Percentiles rank a stretch among this genome's conserved stretches.
These are phyloP conservation scores for Crossocerus cetratus DNA, from an alignment of 2,888 invertebrate genomes.

Conservation along the genomic window DNA sequence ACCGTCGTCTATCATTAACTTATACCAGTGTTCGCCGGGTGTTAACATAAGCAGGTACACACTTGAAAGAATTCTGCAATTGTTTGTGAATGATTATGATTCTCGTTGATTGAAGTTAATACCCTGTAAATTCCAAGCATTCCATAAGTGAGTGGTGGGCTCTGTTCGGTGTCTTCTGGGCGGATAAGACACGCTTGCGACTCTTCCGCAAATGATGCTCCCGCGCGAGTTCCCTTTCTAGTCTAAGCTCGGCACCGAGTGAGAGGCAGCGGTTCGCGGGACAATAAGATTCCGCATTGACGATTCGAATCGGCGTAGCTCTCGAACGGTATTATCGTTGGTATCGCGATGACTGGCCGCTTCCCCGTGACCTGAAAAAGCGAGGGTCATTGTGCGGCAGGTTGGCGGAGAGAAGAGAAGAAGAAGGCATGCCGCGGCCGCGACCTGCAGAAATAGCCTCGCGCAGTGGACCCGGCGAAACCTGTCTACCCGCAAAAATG, in stretches of 20 bases:
- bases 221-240: not conserved
- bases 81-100: too few species aligned
- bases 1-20: too few species aligned
- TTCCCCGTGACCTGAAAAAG: slow-evolving; percentile 41
- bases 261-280: not conserved
- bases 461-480: slow-evolving; percentile 38
- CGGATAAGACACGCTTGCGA: not conserved
- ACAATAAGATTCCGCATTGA: not conserved
- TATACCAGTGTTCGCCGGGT: too few species aligned
- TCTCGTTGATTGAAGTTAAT: too few species aligned
- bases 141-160: too few species aligned
- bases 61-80: too few species aligned
- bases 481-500: slow-evolving; percentile 63
- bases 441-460: not conserved
- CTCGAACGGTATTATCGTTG: slow-evolving; percentile 22
- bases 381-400: slow-evolving; percentile 57
- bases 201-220: not conserved
- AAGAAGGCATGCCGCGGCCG: slow-evolving; percentile 17
- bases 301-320: slow-evolving; percentile 12
- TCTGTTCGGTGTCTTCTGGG: not conserved
- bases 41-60: too few species aligned
- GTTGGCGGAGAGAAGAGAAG: slow-evolving; percentile 19
- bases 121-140: too few species aligned
- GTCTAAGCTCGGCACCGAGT: not conserved
- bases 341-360: slow-evolving; percentile 50